Percentiles rank a stretch among this genome's conserved stretches.
Conservation (phyloP, 2,888 invertebrate genomes). For the Brenthis ino region DNA sequence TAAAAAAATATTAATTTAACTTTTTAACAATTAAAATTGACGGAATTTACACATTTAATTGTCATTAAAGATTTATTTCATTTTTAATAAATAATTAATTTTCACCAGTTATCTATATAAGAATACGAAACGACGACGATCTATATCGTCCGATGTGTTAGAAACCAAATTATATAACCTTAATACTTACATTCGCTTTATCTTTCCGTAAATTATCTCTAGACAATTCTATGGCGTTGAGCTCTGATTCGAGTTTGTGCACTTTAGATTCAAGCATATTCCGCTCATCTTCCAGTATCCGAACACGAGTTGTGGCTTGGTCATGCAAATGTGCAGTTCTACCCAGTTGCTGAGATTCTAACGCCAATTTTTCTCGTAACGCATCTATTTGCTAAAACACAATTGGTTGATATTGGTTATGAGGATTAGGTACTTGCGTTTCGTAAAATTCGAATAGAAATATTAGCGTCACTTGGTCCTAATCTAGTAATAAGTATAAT, state of each 20-base stretch:
- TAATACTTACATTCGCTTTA: constrained; percentile 86
- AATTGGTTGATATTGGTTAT: neutral
- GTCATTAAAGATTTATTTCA: no score
- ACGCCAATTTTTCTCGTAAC: constrained; percentile 88
- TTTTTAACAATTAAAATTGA: no score
- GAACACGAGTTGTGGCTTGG: constrained; percentile 84
- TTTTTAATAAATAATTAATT: no score
- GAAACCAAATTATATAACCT: neutral
- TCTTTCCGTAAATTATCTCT: constrained; percentile 88
- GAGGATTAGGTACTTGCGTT: no score
- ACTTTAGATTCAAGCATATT: constrained; percentile 87
- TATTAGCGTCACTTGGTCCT: no score
- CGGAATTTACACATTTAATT: no score
- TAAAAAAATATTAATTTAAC: no score
- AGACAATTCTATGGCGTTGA: constrained; percentile 87
- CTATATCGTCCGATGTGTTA: neutral
- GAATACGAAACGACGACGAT: no score
- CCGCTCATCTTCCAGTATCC: constrained; percentile 89
- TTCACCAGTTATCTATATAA: no score
- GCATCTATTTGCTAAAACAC: constrained; percentile 86
- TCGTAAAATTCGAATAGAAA: neutral
- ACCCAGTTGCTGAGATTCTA: constrained; percentile 87
- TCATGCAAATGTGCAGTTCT: constrained; percentile 86
- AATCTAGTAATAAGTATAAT: no score
- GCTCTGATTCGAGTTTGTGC: constrained; percentile 90